Evolutionary conservation across 2,113 vertebrate species (phyloP).

Genomic region (Apus apus): DNA sequence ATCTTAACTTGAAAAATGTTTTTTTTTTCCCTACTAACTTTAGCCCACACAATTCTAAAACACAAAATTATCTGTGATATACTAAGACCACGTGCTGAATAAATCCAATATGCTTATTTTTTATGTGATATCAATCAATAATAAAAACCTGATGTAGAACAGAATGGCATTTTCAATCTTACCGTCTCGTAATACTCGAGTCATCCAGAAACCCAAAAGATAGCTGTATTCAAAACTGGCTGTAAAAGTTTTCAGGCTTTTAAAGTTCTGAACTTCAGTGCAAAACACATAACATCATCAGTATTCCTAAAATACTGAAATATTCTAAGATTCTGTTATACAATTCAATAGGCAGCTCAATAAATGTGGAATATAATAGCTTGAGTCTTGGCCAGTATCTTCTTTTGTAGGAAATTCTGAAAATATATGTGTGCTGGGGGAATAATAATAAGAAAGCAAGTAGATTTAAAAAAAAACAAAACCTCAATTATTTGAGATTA

Average conservation of each 20-base stretch:
- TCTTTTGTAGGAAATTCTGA: not conserved
- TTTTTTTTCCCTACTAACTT: not conserved
- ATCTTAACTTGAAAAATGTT: not conserved
- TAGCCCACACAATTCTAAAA: not conserved
- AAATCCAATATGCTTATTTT: not conserved
- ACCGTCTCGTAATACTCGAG: not conserved
- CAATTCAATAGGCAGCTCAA: not conserved
- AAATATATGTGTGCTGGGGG: fast-evolving
- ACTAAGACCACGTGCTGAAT: not conserved
- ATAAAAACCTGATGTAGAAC: not conserved
- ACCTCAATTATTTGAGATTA: not conserved
- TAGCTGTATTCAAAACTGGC: not conserved
- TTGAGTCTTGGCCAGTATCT: not conserved
- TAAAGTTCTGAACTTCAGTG: not conserved
- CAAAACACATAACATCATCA: not conserved
- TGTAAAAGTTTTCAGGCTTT: not conserved
- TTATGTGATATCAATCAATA: not conserved
- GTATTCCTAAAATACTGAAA: not conserved
- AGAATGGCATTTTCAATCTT: not conserved
- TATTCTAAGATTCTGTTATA: not conserved
- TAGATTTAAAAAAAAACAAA: fast-evolving
- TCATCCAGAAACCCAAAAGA: not conserved
- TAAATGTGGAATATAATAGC: not conserved
- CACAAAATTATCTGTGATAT: not conserved
- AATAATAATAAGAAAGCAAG: not conserved